phyloP scores from a whole-genome alignment of 2,888 invertebrate species.

The Melipona bicolor region DNA sequence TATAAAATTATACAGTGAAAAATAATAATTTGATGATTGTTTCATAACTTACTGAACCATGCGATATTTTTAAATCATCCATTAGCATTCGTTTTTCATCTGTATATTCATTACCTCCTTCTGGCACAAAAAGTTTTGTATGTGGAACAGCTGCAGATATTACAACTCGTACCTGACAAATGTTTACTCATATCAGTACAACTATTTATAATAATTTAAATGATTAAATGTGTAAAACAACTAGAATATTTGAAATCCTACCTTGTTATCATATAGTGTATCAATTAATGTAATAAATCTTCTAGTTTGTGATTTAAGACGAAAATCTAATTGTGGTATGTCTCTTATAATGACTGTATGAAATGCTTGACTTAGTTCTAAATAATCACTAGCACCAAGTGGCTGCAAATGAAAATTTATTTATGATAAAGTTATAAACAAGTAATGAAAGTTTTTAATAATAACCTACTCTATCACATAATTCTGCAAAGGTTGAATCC shows the following conservation, averaged over 20 bases:
- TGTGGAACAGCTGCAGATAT: conserved; percentile 93
- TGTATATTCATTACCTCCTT: conserved; percentile 85
- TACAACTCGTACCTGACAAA: conserved; percentile 89
- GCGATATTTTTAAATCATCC: conserved; percentile 96
- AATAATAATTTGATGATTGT: conserved; percentile 7
- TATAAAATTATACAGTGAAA: not conserved
- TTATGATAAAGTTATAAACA: not conserved
- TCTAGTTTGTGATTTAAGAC: conserved; percentile 93
- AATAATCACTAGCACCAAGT: conserved; percentile 97
- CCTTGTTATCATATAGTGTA: conserved; percentile 97
- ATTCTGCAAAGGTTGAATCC: conserved; percentile 94
- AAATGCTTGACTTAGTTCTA: conserved; percentile 96
- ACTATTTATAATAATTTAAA: conserved; percentile 60
- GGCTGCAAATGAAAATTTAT: conserved; percentile 85
- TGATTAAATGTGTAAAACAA: not conserved
- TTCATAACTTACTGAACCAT: conserved; percentile 87
- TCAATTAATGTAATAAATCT: conserved; percentile 99
- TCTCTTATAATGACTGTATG: conserved; percentile 97
- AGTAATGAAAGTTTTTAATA: not conserved
- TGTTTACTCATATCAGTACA: not conserved
- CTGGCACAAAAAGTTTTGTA: conserved; percentile 89
- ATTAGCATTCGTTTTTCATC: conserved; percentile 95
- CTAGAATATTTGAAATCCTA: conserved; percentile 78
- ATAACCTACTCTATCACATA: conserved; percentile 92
- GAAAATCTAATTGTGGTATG: conserved; percentile 93